Base-by-base conservation (phyloP, 1,140 invertebrate genomes). In the Macrobrachium rosenbergii region DNA sequence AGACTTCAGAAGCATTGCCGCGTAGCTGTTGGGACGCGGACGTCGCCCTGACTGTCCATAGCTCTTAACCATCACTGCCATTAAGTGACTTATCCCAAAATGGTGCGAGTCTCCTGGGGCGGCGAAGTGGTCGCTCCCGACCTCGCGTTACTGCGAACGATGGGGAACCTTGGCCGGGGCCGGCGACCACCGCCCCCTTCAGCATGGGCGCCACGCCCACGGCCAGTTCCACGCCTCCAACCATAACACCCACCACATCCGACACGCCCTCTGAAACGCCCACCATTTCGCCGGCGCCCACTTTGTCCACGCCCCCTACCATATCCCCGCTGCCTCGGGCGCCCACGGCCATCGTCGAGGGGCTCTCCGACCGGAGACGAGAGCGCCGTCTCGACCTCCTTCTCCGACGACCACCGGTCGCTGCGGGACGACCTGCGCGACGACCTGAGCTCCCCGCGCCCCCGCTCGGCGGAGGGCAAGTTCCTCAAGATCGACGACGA, bases 241-340 rank as follows among this genome's bases (percentile, higher is more conserved):
- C 67, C 12, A 37, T 72, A 21, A 87, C 88, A 58, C 83, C 88
- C 83, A 89, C 88, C 12, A 78, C 88, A 67, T 89, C 88, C 14
- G 88, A 82, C 69, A 87, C 88, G 37, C 88, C 84, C 63, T 85
- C 85, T 0, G 78, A 85, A 52, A 87, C 88, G 21, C 88, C 88
- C 64, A 87, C 88, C 12, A 64, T 83, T 23, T 89, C 88, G 11
- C 88, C 88, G 6, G 83, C 84, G 43, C 83, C 83, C 28, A 87
- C 88, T 43, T 37, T 81, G 11, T 87, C 84, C 28, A 59, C 84
- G 23, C 84, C 77, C 14, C 84, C 84, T 17, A 82, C 84, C 5
- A 28, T 87, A 7, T 87, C 83, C 0, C 88, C 88, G 16, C 75
- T 77, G 2, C 72, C 85, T 8, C 83, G 81, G 5, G 83, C 84